Conservation (phyloP, 2,113 vertebrate genomes). For the Ancistrus triradiatus region DNA sequence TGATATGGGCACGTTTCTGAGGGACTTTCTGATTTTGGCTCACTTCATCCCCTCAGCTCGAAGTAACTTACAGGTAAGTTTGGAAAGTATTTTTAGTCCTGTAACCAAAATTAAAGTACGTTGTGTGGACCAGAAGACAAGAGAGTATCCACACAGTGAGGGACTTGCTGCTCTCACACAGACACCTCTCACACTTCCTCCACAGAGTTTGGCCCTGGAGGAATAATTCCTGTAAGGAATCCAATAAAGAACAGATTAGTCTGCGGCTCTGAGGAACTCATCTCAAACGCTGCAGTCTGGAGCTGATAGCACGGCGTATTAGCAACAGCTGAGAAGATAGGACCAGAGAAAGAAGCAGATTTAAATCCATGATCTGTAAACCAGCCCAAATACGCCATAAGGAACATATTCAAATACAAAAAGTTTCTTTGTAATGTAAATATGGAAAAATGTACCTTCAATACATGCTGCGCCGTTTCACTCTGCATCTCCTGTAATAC, state of each 20-base stretch:
- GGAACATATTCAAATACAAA: too few species aligned
- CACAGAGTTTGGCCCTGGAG: conserved; percentile 42
- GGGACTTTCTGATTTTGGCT: too few species aligned
- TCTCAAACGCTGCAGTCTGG: conserved; percentile 39
- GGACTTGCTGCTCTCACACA: not conserved
- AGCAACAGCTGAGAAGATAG: conserved; percentile 3
- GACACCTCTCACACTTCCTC: conserved; percentile 36
- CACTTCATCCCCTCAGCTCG: too few species aligned
- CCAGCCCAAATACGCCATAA: too few species aligned
- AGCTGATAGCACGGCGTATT: conserved; percentile 33
- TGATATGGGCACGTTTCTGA: too few species aligned
- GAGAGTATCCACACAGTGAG: not conserved
- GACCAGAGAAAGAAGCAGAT: conserved; percentile 1
- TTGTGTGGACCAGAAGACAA: not conserved
- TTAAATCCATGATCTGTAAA: not conserved
- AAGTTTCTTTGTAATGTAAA: too few species aligned
- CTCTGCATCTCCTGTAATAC: too few species aligned
- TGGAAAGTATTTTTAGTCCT: too few species aligned
- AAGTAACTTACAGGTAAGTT: too few species aligned
- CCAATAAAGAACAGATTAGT: conserved; percentile 58
- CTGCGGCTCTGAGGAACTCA: conserved; percentile 51
- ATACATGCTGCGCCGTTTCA: too few species aligned
- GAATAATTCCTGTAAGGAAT: conserved; percentile 54
- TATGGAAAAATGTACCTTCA: too few species aligned
- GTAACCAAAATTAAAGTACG: not conserved